Conservation (phyloP, 1,140 invertebrate genomes). For the Hermetia illucens region DNA sequence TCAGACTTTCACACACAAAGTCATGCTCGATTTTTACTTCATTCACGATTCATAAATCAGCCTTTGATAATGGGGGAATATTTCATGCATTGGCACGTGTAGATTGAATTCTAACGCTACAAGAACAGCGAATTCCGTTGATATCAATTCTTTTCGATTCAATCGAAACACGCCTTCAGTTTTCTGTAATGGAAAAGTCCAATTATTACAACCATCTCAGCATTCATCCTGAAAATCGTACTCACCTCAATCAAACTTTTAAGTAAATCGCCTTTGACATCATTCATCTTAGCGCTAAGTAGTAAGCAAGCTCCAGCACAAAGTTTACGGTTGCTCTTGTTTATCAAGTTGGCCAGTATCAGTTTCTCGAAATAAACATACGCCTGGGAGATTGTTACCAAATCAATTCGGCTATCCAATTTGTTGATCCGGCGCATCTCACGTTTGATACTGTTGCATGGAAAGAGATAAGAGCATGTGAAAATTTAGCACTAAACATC, state of each 20-base stretch:
- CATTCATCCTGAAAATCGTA: conserved; percentile 6
- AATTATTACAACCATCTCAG: conserved; percentile 9
- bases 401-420: conserved; percentile 66
- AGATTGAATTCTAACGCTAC: conserved; percentile 90
- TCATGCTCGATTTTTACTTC: no score
- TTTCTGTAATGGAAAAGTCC: conserved; percentile 43
- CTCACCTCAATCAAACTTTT: conserved; percentile 75
- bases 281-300: conserved; percentile 90
- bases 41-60: conserved; percentile 74
- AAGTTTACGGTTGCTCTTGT: conserved; percentile 88
- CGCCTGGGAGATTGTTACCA: conserved; percentile 85
- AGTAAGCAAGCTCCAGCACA: conserved; percentile 90
- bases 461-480: neutral
- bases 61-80: conserved; percentile 89
- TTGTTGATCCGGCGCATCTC: conserved; percentile 92
- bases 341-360: conserved; percentile 81
- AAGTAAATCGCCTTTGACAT: conserved; percentile 80
- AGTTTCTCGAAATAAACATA: conserved; percentile 97
- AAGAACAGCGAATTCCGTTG: conserved; percentile 86
- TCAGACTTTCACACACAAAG: no score
- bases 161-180: conserved; percentile 80
- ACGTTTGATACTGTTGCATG: conserved; percentile 69
- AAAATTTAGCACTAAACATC: no score
- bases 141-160: conserved; percentile 79
- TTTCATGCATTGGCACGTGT: conserved; percentile 79